Conservation (phyloP, 2,113 vertebrate species). For the Uria lomvia region DNA sequence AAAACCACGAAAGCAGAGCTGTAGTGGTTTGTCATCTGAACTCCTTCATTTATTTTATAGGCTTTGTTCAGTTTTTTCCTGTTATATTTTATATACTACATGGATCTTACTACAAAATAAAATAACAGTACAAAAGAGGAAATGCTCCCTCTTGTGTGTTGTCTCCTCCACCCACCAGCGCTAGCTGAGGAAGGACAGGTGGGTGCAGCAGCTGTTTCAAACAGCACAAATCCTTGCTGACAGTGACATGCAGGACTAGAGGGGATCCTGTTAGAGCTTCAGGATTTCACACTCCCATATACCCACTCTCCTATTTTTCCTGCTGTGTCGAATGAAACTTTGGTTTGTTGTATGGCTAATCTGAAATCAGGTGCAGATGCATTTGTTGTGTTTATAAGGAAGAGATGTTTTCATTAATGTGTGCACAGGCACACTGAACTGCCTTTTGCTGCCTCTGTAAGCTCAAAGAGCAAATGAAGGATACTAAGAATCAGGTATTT, state of each 20-base stretch:
- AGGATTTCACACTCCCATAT: background rate
- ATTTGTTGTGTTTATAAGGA: background rate
- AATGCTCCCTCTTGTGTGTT: constrained; percentile 68
- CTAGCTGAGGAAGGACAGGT: background rate
- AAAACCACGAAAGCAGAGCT: constrained; percentile 34
- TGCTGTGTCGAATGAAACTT: background rate
- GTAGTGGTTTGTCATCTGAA: constrained; percentile 58
- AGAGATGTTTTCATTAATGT: background rate
- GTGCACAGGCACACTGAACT: background rate
- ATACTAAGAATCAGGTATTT: background rate
- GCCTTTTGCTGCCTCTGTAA: background rate
- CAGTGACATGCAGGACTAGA: background rate
- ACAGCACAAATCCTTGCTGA: background rate
- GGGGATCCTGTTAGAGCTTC: background rate
- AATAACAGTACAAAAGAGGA: constrained; percentile 69
- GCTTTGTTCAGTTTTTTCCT: constrained; percentile 68
- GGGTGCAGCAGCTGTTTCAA: background rate
- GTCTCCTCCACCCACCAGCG: constrained; percentile 46
- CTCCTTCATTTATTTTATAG: constrained; percentile 67
- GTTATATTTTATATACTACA: constrained; percentile 77
- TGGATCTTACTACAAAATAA: constrained; percentile 77
- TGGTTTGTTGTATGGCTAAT: background rate
- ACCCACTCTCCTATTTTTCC: background rate
- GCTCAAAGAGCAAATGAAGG: background rate
- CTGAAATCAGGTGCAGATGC: background rate